phyloP scores from a whole-genome alignment of 2,797 vertebrate genomes.

The Heteromormyrus szaboi region DNA sequence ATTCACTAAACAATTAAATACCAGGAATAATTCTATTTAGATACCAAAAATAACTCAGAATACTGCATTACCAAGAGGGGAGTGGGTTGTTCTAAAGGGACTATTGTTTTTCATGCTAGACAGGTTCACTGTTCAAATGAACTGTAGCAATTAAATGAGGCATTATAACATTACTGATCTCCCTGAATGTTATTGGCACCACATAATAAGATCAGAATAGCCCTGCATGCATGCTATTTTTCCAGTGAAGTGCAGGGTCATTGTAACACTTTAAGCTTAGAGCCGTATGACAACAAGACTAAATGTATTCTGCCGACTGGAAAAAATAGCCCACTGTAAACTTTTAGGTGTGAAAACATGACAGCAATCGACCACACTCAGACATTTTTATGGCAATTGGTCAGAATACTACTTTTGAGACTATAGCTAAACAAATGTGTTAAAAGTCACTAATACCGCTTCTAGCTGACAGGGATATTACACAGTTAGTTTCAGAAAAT shows the following conservation, averaged over 20 bases:
- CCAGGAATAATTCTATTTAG: constrained; percentile 7
- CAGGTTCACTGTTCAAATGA: background rate
- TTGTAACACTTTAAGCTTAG: constrained; percentile 4
- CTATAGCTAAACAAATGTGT: background rate
- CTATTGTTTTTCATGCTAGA: background rate
- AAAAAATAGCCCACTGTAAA: background rate
- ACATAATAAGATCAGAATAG: constrained; percentile 8
- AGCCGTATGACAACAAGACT: background rate
- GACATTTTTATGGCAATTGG: background rate
- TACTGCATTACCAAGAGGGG: background rate
- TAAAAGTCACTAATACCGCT: background rate
- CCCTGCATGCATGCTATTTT: constrained; percentile 9
- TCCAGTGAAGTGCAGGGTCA: constrained; percentile 3
- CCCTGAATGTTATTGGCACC: constrained; percentile 9
- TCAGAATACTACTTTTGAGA: background rate
- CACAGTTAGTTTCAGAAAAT: background rate
- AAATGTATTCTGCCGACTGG: background rate
- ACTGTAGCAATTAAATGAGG: background rate
- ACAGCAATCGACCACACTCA: background rate
- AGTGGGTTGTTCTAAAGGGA: background rate
- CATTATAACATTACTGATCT: constrained; percentile 6
- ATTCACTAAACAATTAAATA: constrained; percentile 14
- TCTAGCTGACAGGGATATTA: background rate
- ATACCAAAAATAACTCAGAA: background rate
- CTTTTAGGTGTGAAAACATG: background rate